A percentile compares a stretch with the other conserved stretches of the same genome.
Evolutionary conservation across 2,888 invertebrate genomes (phyloP).

Genomic region (Rhogogaster chlorosoma): DNA sequence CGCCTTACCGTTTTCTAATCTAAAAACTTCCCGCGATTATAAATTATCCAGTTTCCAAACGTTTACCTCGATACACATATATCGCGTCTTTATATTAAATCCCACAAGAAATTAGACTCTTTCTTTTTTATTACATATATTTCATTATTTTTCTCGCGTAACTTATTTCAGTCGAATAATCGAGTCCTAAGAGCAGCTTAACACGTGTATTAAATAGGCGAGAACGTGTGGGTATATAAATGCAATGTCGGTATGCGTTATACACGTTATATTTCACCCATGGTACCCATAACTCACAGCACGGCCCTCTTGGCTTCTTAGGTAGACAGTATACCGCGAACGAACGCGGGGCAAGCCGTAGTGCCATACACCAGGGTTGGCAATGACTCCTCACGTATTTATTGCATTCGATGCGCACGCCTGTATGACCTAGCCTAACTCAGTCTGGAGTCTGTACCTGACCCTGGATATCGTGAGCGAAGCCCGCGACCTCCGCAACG

Average conservation of each 20-base stretch:
- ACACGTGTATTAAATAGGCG: slow-evolving; percentile 11
- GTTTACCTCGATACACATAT: neutral
- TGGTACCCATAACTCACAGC: slow-evolving; percentile 71
- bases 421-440: slow-evolving; percentile 42
- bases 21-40: neutral
- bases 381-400: slow-evolving; percentile 68
- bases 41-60: neutral
- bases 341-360: slow-evolving; percentile 10
- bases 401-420: slow-evolving; percentile 63
- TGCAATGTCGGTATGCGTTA: slow-evolving; percentile 69
- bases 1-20: neutral
- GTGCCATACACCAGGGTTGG: slow-evolving; percentile 59
- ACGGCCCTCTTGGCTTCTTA: slow-evolving; percentile 67
- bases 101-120: neutral
- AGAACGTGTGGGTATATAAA: slow-evolving; percentile 56
- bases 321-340: slow-evolving; percentile 64
- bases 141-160: neutral
- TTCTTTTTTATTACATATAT: no score
- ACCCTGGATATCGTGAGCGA: slow-evolving; percentile 56
- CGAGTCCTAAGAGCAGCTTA: slow-evolving; percentile 36
- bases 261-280: slow-evolving; percentile 74
- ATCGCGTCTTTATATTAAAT: no score
- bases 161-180: no score
- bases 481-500: slow-evolving; percentile 52
- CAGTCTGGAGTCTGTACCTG: slow-evolving; percentile 17